phyloP scores from a whole-genome alignment of 2,797 vertebrate species.

The Eleutherodactylus coqui region DNA sequence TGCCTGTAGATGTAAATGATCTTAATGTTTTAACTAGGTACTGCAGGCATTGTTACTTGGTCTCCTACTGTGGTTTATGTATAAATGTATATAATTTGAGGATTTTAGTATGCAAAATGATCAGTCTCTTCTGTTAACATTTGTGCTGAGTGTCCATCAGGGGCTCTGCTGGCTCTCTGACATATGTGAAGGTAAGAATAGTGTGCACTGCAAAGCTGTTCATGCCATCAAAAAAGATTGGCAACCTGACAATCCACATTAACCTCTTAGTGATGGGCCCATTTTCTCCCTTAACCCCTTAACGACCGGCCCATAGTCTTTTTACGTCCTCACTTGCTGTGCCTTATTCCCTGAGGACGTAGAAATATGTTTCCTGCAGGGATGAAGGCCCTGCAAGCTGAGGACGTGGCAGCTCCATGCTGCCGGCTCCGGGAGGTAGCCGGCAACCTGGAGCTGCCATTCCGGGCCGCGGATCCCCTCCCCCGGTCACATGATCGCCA shows the following conservation, averaged over 20 bases:
- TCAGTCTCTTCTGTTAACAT: background rate
- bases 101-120: background rate
- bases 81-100: background rate
- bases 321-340: too few relatives aligned
- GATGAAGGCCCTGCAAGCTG: too few relatives aligned
- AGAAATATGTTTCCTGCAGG: too few relatives aligned
- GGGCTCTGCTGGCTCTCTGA: background rate
- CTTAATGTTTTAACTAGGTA: constrained; percentile 30
- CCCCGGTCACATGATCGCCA: too few relatives aligned
- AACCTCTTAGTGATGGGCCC: too few relatives aligned
- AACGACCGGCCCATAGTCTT: too few relatives aligned
- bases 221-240: background rate
- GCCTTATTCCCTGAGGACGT: too few relatives aligned
- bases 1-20: constrained; percentile 18
- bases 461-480: too few relatives aligned
- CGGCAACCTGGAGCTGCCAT: too few relatives aligned
- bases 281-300: too few relatives aligned
- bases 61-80: background rate
- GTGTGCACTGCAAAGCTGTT: background rate
- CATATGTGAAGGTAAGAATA: background rate
- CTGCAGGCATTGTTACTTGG: background rate
- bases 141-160: background rate
- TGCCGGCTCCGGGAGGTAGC: too few relatives aligned
- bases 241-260: background rate
- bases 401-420: too few relatives aligned